Percentiles rank a stretch among this genome's conserved stretches.
phyloP scores from a whole-genome alignment of 1,140 invertebrate species.

The Drosophila jambulina region DNA sequence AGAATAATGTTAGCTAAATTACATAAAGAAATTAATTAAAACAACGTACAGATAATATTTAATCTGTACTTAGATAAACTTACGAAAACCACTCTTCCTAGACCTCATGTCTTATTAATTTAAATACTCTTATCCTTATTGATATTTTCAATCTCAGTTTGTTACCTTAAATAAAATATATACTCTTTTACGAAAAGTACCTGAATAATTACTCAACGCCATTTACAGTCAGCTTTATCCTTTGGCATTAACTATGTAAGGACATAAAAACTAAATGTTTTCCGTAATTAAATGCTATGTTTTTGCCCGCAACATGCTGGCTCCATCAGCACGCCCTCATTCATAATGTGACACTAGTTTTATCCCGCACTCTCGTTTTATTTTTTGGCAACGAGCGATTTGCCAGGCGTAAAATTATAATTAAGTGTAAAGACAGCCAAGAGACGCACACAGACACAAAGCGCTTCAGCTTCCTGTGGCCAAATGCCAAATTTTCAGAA shows the following conservation, averaged over 20 bases:
- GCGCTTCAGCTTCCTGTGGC: conserved; percentile 11
- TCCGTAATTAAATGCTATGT: conserved; percentile 15
- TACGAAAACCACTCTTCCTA: too few species aligned
- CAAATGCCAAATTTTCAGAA: conserved; percentile 23
- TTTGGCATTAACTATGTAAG: background rate
- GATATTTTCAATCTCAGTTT: background rate
- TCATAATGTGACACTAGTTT: conserved; percentile 12
- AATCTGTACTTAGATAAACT: too few species aligned
- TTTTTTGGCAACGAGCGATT: conserved; percentile 63
- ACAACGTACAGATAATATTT: too few species aligned
- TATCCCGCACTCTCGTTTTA: background rate
- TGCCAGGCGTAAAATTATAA: conserved; percentile 79
- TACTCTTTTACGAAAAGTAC: background rate
- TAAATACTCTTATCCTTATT: background rate
- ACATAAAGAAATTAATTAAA: too few species aligned
- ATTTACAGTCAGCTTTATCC: background rate
- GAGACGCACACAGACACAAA: conserved; percentile 43
- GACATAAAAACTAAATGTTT: conserved; percentile 1
- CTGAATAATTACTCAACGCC: background rate
- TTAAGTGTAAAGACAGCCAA: conserved; percentile 63
- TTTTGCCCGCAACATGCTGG: background rate
- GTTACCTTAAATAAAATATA: background rate
- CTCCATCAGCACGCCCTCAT: conserved; percentile 14
- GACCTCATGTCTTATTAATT: background rate
- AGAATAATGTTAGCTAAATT: too few species aligned